These are phyloP conservation scores for Rhyacophila brunnea DNA, from an alignment of 1,140 invertebrate genomes.

Conservation along the genomic window DNA sequence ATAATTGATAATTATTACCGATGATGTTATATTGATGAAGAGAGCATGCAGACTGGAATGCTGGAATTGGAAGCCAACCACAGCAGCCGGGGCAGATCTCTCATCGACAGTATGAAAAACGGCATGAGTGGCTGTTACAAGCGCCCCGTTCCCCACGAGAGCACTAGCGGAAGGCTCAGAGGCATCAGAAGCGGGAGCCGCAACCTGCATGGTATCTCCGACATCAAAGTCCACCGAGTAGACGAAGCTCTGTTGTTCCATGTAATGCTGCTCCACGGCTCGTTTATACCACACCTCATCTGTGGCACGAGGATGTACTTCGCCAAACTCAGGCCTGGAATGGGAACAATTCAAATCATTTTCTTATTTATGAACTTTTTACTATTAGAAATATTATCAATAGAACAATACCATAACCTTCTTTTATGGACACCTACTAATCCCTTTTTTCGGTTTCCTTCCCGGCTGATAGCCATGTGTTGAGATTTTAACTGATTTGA, in stretches of 20 bases:
- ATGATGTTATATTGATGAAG: slow-evolving; percentile 78
- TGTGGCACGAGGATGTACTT: slow-evolving; percentile 72
- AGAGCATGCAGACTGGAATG: slow-evolving; percentile 71
- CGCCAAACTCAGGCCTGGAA: slow-evolving; percentile 54
- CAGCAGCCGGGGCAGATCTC: slow-evolving; percentile 77
- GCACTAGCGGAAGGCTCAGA: slow-evolving; percentile 37
- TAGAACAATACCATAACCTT: too few relatives aligned
- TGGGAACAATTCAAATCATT: too few relatives aligned
- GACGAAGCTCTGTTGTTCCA: slow-evolving; percentile 80
- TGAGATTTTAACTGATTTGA: too few relatives aligned
- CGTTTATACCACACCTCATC: slow-evolving; percentile 93
- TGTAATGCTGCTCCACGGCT: slow-evolving; percentile 85
- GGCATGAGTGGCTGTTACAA: slow-evolving; percentile 85
- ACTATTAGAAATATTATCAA: too few relatives aligned
- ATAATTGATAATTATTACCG: slow-evolving; percentile 49
- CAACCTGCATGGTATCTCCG: slow-evolving; percentile 9
- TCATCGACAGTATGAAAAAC: slow-evolving; percentile 70
- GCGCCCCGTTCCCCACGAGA: slow-evolving; percentile 45
- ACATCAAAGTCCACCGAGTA: slow-evolving; percentile 60
- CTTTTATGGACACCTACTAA: too few relatives aligned
- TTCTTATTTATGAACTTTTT: too few relatives aligned
- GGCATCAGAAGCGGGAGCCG: slow-evolving; percentile 44
- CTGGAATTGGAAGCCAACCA: slow-evolving; percentile 88
- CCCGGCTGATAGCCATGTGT: too few relatives aligned
- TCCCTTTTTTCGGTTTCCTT: too few relatives aligned